Base-by-base conservation (phyloP, 2,797 vertebrate species). In the Enteromius fasciolatus region DNA sequence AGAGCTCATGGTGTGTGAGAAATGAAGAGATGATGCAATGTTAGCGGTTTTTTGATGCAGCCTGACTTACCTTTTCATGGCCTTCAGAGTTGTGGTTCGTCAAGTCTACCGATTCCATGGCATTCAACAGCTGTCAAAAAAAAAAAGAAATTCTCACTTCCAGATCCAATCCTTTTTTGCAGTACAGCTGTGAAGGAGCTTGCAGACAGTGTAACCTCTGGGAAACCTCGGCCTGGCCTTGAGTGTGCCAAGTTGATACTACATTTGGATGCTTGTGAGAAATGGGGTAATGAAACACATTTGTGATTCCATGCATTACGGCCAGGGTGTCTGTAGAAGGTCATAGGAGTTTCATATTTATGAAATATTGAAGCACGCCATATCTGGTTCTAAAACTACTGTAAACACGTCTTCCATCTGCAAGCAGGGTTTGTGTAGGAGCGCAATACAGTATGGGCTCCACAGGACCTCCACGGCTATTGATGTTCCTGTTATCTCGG, bases 401-500 rank as follows among this genome's bases (percentile, higher is more conserved):
- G 33, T 64, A 28, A 41, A 54, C 33, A 74, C 48, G 12, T 68
- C 31, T 41, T 66, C 69, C 57, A 76, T 59, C 68, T 54, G 52
- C 84, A 80, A 50, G 23, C 36, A 12, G 61, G 61, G 44, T 76
- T 79, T 18, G 52, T 20, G 80, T 69, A 74, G 31, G 57, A 86
- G 69, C 7, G 33, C 44, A 20, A 70, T 84, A 77, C 31, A 68
- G 52, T 44, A 67, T 74, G 72, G 76, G 75, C 75, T 83, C 78
- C 73, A 68, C 86, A 80, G 85, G 84, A 85, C 46, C 39, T 83
- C 67, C 74, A 57, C 3, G 23, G 63, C 72, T 87, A 83, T 85
- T 86, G 87, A 87, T 85, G 66, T 87, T 86, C 76, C 81, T 50
- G 80, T 89, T 86, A 89, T 85, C 78, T 59, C 84, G 83, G 83